These are phyloP conservation scores for Trissolcus japonicus DNA, from an alignment of 2,888 invertebrate genomes.

Conservation along the genomic window DNA sequence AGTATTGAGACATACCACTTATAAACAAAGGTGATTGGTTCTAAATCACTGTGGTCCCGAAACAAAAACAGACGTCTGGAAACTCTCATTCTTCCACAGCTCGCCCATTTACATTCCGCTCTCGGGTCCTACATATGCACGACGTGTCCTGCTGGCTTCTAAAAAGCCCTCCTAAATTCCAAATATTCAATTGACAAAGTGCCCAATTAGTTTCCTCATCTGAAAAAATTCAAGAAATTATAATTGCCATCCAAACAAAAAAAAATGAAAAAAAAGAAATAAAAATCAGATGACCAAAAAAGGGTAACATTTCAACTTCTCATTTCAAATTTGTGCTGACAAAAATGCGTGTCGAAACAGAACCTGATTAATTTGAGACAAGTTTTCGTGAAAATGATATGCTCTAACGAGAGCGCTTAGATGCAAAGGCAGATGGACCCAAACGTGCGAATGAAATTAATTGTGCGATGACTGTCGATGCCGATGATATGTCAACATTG, in stretches of 20 bases:
- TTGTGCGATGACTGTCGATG: constrained; percentile 52
- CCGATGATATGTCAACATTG: constrained; percentile 54
- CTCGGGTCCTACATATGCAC: constrained; percentile 37
- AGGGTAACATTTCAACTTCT: too few relatives aligned
- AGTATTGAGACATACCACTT: constrained; percentile 38
- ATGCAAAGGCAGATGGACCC: too few relatives aligned
- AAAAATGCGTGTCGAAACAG: too few relatives aligned
- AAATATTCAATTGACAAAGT: constrained; percentile 58
- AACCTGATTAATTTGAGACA: background rate
- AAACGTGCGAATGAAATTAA: constrained; percentile 26
- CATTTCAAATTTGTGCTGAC: too few relatives aligned
- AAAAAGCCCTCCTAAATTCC: constrained; percentile 40
- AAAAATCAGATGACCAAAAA: background rate
- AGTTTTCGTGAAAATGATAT: background rate
- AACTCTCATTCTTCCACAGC: constrained; percentile 41
- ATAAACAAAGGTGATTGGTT: constrained; percentile 44
- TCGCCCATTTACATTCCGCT: constrained; percentile 47
- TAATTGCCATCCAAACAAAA: constrained; percentile 44
- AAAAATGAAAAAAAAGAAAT: background rate
- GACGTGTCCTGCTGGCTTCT: constrained; percentile 29
- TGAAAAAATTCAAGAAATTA: constrained; percentile 47
- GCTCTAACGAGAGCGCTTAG: too few relatives aligned
- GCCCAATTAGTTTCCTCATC: constrained; percentile 54
- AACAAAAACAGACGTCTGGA: constrained; percentile 43
- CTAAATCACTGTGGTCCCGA: constrained; percentile 18